A percentile compares a stretch with the other conserved stretches of the same genome.
These are phyloP conservation scores for Chlamydotis undulata DNA, from an alignment of 2,113 vertebrate genomes.

Conservation along the genomic window DNA sequence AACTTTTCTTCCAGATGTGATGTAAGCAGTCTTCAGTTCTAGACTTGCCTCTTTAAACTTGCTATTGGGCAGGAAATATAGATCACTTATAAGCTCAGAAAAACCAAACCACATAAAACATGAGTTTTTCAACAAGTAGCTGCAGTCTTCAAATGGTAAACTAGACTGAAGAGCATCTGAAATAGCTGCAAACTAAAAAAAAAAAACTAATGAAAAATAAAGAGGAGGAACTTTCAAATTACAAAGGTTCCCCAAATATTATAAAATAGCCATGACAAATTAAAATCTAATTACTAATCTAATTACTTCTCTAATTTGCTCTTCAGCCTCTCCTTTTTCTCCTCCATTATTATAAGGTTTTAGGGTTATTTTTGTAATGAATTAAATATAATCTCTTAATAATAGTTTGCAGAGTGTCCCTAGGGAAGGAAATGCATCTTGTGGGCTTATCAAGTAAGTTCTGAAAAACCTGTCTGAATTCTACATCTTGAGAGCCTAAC, in stretches of 20 bases:
- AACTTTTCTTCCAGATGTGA: background rate
- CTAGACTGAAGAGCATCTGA: background rate
- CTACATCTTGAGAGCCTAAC: background rate
- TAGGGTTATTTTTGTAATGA: background rate
- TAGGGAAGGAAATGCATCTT: background rate
- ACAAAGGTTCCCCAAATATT: background rate
- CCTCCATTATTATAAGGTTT: background rate
- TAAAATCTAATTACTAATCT: background rate
- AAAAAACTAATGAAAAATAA: background rate
- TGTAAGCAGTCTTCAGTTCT: background rate
- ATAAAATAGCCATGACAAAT: background rate
- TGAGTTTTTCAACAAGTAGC: background rate
- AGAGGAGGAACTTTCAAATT: background rate
- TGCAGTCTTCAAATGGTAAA: background rate
- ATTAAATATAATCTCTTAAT: background rate
- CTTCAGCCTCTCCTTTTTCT: background rate
- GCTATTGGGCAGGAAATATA: background rate
- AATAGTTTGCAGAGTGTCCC: background rate
- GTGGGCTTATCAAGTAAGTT: background rate
- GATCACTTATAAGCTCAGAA: background rate
- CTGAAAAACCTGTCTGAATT: background rate
- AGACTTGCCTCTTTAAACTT: background rate
- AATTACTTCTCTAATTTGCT: background rate
- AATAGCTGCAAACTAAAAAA: background rate
- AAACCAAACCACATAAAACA: background rate